Conservation (phyloP, 1,140 invertebrate genomes). For the Drosophila serrata region DNA sequence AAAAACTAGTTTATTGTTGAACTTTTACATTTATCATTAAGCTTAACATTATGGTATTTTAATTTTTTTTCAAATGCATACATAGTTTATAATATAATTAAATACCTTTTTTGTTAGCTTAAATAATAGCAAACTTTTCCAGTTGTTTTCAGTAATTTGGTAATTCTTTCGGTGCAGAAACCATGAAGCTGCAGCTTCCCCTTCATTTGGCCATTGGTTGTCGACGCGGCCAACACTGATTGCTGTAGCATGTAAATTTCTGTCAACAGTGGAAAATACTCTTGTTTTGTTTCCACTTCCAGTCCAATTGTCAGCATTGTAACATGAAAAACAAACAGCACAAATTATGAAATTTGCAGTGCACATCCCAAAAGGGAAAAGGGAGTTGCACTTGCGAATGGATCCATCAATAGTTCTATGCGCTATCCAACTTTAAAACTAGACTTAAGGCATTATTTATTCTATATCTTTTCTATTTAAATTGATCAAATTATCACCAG, state of each 20-base stretch:
- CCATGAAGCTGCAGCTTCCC: neutral
- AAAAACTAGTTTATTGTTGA: neutral
- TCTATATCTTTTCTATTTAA: neutral
- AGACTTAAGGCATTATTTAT: neutral
- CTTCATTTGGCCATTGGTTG: conserved; percentile 15
- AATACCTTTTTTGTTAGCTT: neutral
- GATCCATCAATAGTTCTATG: neutral
- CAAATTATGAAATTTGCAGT: conserved; percentile 60
- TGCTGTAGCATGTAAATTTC: conserved; percentile 56
- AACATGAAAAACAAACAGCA: conserved; percentile 54
- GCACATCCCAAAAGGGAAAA: conserved; percentile 4
- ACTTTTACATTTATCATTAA: neutral
- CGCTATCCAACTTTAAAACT: neutral
- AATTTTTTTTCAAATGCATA: too few species aligned
- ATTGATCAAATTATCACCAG: neutral
- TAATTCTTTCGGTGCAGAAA: neutral
- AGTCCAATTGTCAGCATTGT: conserved; percentile 45
- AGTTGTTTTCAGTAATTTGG: neutral
- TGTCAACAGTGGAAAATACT: conserved; percentile 39
- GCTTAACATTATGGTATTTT: rapidly evolving
- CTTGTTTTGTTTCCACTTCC: conserved; percentile 47
- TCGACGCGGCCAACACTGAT: conserved; percentile 41
- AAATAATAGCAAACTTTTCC: neutral
- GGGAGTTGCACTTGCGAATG: conserved; percentile 5
- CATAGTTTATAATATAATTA: neutral